phyloP scores from a whole-genome alignment of 2,888 invertebrate genomes.

The Dryobotodes eremita region DNA sequence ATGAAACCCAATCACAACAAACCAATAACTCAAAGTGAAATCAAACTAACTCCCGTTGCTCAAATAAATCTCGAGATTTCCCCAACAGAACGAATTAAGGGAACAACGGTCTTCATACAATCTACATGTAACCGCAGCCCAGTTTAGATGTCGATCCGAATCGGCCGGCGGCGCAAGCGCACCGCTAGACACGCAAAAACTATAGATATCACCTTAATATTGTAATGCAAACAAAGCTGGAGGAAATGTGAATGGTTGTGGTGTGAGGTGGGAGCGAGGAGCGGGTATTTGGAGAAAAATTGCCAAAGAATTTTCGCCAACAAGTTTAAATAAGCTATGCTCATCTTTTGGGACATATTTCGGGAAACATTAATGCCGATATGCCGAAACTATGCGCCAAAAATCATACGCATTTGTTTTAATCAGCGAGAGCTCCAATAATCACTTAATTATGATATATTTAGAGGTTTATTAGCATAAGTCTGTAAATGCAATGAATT shows the following conservation, averaged over 20 bases:
- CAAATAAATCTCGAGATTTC: conserved; percentile 67
- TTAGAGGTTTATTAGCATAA: not conserved
- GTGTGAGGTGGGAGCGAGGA: conserved; percentile 51
- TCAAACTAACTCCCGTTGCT: conserved; percentile 61
- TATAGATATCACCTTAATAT: conserved; percentile 79
- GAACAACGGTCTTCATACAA: conserved; percentile 60
- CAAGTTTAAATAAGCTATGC: not conserved
- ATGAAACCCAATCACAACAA: conserved; percentile 49
- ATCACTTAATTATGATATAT: not conserved
- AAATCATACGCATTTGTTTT: not conserved
- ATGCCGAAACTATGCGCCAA: not conserved
- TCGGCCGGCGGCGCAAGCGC: conserved; percentile 69
- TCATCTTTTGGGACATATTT: not conserved
- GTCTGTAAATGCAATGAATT: not conserved
- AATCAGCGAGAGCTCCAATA: not conserved
- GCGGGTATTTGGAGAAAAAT: conserved; percentile 32
- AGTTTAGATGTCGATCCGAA: conserved; percentile 68
- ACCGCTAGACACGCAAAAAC: conserved; percentile 79
- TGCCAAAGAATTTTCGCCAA: not conserved
- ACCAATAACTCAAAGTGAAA: conserved; percentile 60
- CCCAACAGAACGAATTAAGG: conserved; percentile 60
- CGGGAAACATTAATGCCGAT: no score
- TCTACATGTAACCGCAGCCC: conserved; percentile 72
- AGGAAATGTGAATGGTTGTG: conserved; percentile 76
- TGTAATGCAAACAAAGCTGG: conserved; percentile 84